These are phyloP conservation scores for Stomatorhinus walkeri DNA, from an alignment of 2,797 vertebrate genomes.

Conservation along the genomic window DNA sequence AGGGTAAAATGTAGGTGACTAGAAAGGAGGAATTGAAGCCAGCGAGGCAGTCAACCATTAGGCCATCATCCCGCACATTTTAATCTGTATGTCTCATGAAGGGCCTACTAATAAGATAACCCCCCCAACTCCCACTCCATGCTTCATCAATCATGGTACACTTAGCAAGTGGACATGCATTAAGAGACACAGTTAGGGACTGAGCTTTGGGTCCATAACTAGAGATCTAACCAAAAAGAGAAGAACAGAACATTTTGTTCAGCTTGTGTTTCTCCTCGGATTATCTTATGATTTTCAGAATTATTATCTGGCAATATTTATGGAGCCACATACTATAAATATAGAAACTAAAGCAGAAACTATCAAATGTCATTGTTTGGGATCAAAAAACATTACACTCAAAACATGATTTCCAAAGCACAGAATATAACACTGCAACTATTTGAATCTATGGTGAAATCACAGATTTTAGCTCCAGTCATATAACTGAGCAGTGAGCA, in stretches of 20 bases:
- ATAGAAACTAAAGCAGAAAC: constrained; percentile 3
- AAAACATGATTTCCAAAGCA: not conserved
- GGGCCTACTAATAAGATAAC: not conserved
- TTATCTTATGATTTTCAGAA: not conserved
- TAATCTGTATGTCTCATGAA: not conserved
- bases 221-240: not conserved
- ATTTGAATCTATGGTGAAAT: not conserved
- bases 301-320: not conserved
- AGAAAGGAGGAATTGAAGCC: not conserved
- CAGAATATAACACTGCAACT: not conserved
- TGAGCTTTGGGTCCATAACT: not conserved
- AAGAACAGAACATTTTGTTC: not conserved
- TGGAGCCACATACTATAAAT: not conserved
- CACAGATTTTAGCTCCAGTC: not conserved
- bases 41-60: not conserved
- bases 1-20: not conserved
- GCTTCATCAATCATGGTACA: not conserved
- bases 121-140: not conserved
- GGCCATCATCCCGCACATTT: not conserved
- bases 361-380: not conserved
- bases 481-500: not conserved
- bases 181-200: not conserved
- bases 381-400: not conserved
- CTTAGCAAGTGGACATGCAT: not conserved
- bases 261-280: not conserved